Conservation (phyloP, 2,888 invertebrate genomes). For the Apodemia duryi region DNA sequence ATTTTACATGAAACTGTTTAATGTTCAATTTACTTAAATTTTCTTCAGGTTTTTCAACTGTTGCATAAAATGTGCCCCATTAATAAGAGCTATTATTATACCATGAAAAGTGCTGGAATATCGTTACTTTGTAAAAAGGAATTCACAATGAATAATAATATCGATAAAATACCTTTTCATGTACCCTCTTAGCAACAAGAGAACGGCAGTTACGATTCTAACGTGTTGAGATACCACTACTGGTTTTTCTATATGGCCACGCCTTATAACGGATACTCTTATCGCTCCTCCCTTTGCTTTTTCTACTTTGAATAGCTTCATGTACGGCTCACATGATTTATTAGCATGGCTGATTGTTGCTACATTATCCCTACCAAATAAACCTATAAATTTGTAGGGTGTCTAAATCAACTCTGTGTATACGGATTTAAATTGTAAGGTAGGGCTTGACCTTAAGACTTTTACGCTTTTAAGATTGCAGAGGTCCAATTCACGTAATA, state of each 20-base stretch:
- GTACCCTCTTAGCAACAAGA: slow-evolving; percentile 61
- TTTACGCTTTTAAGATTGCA: too few species aligned
- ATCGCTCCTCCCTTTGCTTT: slow-evolving; percentile 71
- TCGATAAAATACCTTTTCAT: slow-evolving; percentile 49
- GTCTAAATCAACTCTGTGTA: neutral
- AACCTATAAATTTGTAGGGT: slow-evolving; percentile 15
- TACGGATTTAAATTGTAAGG: neutral
- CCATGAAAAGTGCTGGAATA: slow-evolving; percentile 3
- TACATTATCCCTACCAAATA: neutral
- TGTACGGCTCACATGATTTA: slow-evolving; percentile 35
- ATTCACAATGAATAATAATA: slow-evolving; percentile 31
- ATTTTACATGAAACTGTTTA: too few species aligned
- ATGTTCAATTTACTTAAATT: too few species aligned
- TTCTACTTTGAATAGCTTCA: slow-evolving; percentile 60
- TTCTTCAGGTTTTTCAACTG: neutral
- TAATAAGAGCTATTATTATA: neutral
- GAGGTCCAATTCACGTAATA: too few species aligned
- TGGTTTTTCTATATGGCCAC: slow-evolving; percentile 62
- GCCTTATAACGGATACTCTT: slow-evolving; percentile 62
- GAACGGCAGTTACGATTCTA: slow-evolving; percentile 58
- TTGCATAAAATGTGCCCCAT: neutral
- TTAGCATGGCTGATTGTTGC: neutral
- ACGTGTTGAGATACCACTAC: slow-evolving; percentile 58
- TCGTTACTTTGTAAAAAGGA: neutral
- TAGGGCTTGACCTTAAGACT: too few species aligned